A percentile compares a stretch with the other conserved stretches of the same genome.
These are phyloP conservation scores for Sarcophilus harrisii DNA, from an alignment of 2,797 vertebrate genomes.

Conservation along the genomic window DNA sequence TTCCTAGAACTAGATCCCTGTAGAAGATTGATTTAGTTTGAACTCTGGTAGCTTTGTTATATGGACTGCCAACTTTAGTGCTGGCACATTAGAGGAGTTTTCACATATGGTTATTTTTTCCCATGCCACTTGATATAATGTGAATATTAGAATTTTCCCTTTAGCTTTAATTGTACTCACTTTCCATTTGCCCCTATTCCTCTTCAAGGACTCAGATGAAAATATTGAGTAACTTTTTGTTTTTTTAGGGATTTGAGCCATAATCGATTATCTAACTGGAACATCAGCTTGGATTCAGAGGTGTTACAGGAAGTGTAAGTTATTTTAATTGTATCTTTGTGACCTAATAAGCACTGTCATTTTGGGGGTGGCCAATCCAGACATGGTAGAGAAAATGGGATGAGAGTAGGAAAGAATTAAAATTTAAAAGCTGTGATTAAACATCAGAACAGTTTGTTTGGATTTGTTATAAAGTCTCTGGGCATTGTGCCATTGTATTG, in stretches of 20 bases:
- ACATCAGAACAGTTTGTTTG: constrained; percentile 33
- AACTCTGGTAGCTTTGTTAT: constrained; percentile 9
- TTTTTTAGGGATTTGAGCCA: constrained; percentile 87
- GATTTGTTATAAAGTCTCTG: constrained; percentile 26
- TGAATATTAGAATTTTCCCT: neutral
- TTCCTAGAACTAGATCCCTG: constrained; percentile 16
- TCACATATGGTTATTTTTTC: constrained; percentile 45
- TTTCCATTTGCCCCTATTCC: neutral
- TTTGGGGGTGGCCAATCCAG: constrained; percentile 29
- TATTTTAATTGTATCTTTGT: constrained; percentile 56
- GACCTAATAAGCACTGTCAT: constrained; percentile 36
- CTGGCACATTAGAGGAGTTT: constrained; percentile 16
- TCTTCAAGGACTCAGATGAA: constrained; percentile 41
- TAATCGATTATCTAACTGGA: constrained; percentile 87
- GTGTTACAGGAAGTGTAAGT: constrained; percentile 89
- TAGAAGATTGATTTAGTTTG: constrained; percentile 28
- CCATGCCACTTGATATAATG: constrained; percentile 9
- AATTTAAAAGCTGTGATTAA: constrained; percentile 42
- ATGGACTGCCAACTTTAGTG: neutral
- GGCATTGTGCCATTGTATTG: constrained; percentile 5
- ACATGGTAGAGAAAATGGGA: constrained; percentile 15
- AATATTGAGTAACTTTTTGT: constrained; percentile 40
- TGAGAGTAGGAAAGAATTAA: constrained; percentile 5
- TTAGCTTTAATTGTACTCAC: neutral
- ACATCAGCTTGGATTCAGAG: constrained; percentile 81